phyloP scores from a whole-genome alignment of 2,888 invertebrate genomes.

The Metellina segmentata region DNA sequence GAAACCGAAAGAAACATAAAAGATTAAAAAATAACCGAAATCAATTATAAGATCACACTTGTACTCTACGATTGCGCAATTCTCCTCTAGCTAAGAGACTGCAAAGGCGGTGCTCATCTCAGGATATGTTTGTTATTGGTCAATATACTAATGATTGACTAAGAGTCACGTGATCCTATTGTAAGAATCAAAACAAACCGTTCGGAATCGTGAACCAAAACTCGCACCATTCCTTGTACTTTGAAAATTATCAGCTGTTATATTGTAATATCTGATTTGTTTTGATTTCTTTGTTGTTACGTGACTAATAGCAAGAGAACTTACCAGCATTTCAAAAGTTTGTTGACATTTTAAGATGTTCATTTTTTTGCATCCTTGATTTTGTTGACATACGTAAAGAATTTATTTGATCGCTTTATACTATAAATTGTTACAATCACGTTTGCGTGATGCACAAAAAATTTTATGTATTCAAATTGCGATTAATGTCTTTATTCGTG shows the following conservation, averaged over 20 bases:
- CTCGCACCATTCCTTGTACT: background rate
- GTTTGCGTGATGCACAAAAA: too few relatives aligned
- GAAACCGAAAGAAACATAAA: background rate
- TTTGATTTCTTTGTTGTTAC: background rate
- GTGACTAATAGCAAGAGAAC: background rate
- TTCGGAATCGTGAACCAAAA: conserved; percentile 5
- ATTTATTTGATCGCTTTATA: too few relatives aligned
- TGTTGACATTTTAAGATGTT: background rate
- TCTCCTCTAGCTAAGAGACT: conserved; percentile 61
- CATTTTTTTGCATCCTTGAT: background rate
- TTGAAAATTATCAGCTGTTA: background rate
- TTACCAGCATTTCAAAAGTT: background rate
- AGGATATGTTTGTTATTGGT: conserved; percentile 73
- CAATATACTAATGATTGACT: conserved; percentile 71
- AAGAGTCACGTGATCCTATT: conserved; percentile 68
- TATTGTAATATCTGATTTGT: background rate
- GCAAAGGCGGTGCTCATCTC: conserved; percentile 73
- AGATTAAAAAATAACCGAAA: background rate
- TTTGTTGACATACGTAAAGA: background rate
- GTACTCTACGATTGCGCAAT: conserved; percentile 72
- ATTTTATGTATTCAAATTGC: too few relatives aligned
- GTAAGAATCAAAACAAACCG: conserved; percentile 72
- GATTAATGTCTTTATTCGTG: too few relatives aligned
- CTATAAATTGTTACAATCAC: too few relatives aligned
- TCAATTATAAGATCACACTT: conserved; percentile 50